These are phyloP conservation scores for Tokudaia muenninki DNA, from an alignment of 2,797 vertebrate species.

Conservation along the genomic window DNA sequence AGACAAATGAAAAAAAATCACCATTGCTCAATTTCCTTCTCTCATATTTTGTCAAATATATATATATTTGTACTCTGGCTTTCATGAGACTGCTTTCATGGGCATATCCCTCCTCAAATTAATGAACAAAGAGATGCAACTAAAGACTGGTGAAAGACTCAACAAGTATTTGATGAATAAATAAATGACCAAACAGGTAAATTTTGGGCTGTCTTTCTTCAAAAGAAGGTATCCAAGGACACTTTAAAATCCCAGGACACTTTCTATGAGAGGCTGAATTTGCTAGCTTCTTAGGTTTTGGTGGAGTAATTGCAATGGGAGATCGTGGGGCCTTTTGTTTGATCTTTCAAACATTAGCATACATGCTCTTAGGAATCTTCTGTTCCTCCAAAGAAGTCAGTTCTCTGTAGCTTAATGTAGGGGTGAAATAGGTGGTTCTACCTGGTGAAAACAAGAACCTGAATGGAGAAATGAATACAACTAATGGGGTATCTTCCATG, in stretches of 20 bases:
- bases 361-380: background rate
- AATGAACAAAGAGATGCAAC: background rate
- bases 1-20: background rate
- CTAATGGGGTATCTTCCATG: too few species aligned
- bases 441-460: background rate
- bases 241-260: background rate
- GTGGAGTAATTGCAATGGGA: background rate
- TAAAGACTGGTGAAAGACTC: background rate
- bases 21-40: background rate
- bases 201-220: background rate
- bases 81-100: background rate
- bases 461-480: background rate
- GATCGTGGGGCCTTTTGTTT: background rate
- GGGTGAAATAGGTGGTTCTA: background rate
- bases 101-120: background rate
- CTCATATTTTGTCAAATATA: background rate
- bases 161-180: background rate
- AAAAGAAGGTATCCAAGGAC: background rate
- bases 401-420: background rate
- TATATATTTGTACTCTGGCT: background rate
- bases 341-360: background rate
- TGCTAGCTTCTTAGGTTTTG: background rate
- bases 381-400: background rate
- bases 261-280: background rate
- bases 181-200: background rate